Evolutionary conservation across 2,888 invertebrate species (phyloP), one percentile per base, ranked within the genome.

Genomic region (Acleris literana): DNA sequence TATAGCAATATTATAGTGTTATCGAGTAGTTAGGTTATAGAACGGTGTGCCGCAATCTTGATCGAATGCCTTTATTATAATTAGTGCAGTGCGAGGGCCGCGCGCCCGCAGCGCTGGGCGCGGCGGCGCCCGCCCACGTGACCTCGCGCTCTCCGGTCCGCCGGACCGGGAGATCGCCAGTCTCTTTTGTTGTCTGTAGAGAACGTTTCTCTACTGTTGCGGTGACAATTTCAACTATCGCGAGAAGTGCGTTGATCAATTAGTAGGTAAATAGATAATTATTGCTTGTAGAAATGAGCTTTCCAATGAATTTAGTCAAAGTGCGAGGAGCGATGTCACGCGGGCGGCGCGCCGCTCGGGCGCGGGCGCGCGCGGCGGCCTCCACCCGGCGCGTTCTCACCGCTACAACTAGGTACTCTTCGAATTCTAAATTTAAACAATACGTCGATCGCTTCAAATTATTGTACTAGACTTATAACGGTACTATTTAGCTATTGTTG

Each of bases 401-500:
- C 78, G 74, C 78, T 80, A 75, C 76, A 72, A 73, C 77, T 77
- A 66, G 66, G 78, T 85, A 84, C 77, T 84, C 84, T 85, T 84
- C 82, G 77, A 84, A 85, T 88, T 85, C 86, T 87, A 89, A 85
- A 88, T 84, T 84, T 83, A 80, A 75, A 77, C 78, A 74, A 60
- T 84, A 83, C 82, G 82, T 84, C 85, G 82, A 87, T 84, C 84
- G 92, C 92, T 92, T 90, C 77, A 85, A 86, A 81, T 84, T 83
- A 85, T 85, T 84, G 88, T 84, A 81, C 80, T 90, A 90, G 86
- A 85, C 75, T 84, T 81, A 83, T 88, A 86, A 84, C 83, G 83
- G 86, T 84, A 86, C 80, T 86, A 85, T 85, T 85, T 88, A 90
- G 91, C 87, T 84, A 83, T 86, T 85, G 87, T 84, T 85, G 88